Evolutionary conservation across 2,113 vertebrate species (phyloP), one percentile per base, ranked within the genome.

Genomic region (Sapajus apella): DNA sequence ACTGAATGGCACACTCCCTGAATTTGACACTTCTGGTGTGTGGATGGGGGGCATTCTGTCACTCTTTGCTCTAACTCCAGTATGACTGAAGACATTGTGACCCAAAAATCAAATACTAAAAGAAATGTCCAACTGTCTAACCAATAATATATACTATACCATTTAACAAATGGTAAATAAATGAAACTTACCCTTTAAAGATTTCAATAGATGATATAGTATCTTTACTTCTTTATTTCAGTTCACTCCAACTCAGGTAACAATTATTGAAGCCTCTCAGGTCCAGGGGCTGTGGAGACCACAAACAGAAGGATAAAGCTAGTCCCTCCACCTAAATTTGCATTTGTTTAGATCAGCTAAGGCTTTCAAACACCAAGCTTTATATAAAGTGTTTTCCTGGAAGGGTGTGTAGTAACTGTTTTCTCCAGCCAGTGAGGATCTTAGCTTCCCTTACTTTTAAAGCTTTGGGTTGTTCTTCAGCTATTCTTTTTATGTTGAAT

Each of bases 111-210:
- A 95, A 97, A 35, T 32, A 72, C 20, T 50, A 73, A 95, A 94
- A 76, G 43, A 70, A 89, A 87, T 16, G 16, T 84, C 55, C 47
- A 52, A 5, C 13, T 75, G 27, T 56, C 83, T 89, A 89, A 45
- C 32, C 52, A 27, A 43, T 0, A 68, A 14, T 37, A 70, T 64
- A 56, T 23, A 66, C 16, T 68, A 61, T 55, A 73, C 40, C 50
- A 58, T 37, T 72, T 9, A 45, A 3, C 9, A 97, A 93, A 61
- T 73, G 80, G 30, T 82, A 45, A 95, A 96, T 45, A 89, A 94
- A 85, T 37, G 70, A 90, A 97, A 97, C 97, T 97, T 95, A 98
- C 97, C 97, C 83, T 93, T 90, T 66, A 56, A 85, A 79, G 92
- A 87, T 89, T 79, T 86, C 93, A 66, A 3, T 1, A 68, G 98